Evolutionary conservation across 1,140 invertebrate genomes (phyloP).

Genomic region (Centruroides sculpturatus): DNA sequence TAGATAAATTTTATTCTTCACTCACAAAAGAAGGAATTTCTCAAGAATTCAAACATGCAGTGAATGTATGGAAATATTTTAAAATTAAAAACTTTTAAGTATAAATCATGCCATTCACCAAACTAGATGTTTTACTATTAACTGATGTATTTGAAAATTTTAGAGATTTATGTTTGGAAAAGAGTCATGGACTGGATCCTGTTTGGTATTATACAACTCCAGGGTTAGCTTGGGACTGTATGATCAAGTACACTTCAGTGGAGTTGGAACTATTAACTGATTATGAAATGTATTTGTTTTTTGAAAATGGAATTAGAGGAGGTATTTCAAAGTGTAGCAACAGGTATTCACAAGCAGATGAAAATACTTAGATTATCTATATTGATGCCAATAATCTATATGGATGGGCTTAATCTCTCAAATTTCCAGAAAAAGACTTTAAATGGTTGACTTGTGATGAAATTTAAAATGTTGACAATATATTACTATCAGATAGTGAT

Average conservation of each 20-base stretch:
- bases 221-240: background rate
- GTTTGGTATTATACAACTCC: constrained; percentile 4
- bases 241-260: background rate
- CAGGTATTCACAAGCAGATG: background rate
- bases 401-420: constrained; percentile 16
- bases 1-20: too few relatives aligned
- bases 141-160: constrained; percentile 22
- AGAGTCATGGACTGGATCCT: constrained; percentile 3
- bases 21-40: too few relatives aligned
- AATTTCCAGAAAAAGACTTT: constrained; percentile 12
- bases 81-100: constrained; percentile 16
- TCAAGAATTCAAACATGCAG: constrained; percentile 1
- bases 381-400: constrained; percentile 20
- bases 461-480: background rate
- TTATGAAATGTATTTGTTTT: constrained; percentile 7
- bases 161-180: constrained; percentile 11
- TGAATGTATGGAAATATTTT: constrained; percentile 21
- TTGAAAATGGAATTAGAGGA: background rate
- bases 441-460: constrained; percentile 3
- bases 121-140: constrained; percentile 20
- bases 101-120: too few relatives aligned
- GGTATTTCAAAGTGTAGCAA: background rate
- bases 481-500: constrained; percentile 11
- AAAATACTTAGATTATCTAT: constrained; percentile 18
- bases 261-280: constrained; percentile 3